Evolutionary conservation across 2,797 vertebrate species (phyloP).

Genomic region (Dendrocincla tyrannina): DNA sequence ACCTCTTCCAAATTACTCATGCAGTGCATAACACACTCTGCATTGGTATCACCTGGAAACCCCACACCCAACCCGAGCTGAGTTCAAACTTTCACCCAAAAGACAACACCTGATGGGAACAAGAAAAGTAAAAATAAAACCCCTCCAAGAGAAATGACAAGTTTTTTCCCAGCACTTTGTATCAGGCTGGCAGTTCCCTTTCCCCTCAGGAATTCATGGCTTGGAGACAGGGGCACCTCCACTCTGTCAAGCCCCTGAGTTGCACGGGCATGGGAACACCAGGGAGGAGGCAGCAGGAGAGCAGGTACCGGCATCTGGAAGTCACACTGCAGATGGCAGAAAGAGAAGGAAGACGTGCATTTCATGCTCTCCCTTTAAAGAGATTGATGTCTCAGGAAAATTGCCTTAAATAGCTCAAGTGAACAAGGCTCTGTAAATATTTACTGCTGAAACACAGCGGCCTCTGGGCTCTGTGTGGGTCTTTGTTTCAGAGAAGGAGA

Average conservation of each 20-base stretch:
- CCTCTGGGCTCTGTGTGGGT: not conserved
- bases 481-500: not conserved
- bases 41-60: not conserved
- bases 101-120: not conserved
- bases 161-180: not conserved
- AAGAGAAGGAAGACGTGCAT: not conserved
- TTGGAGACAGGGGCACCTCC: rapidly evolving
- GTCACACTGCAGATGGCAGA: not conserved
- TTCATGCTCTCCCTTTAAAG: not conserved
- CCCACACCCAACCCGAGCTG: not conserved
- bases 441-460: not conserved
- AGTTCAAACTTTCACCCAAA: not conserved
- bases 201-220: not conserved
- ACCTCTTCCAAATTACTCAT: not conserved
- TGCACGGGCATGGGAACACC: not conserved
- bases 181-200: not conserved
- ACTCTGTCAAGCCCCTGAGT: not conserved
- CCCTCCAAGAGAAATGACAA: not conserved
- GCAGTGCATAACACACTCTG: not conserved
- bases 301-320: not conserved
- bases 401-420: not conserved
- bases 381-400: not conserved
- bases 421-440: not conserved
- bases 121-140: not conserved
- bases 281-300: not conserved